These are phyloP conservation scores for Ia io DNA, from an alignment of 2,113 vertebrate genomes.

Conservation along the genomic window DNA sequence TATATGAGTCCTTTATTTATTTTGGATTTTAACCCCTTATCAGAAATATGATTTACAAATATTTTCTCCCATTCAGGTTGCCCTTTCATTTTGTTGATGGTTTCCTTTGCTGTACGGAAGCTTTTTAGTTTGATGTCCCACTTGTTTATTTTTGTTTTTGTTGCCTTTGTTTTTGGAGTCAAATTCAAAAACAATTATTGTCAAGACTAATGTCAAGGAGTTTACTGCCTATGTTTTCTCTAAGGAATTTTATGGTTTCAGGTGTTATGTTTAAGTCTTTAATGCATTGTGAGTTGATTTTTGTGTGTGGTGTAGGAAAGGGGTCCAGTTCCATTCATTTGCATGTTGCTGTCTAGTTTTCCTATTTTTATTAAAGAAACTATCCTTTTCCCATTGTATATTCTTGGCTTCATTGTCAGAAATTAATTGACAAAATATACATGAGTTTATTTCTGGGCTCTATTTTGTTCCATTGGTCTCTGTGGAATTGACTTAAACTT, in stretches of 20 bases:
- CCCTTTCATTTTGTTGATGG: neutral
- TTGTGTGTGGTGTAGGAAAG: neutral
- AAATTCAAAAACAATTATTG: neutral
- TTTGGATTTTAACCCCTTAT: neutral
- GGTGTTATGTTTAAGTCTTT: neutral
- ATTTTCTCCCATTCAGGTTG: neutral
- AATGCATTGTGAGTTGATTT: neutral
- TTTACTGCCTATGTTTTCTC: neutral
- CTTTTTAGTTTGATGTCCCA: neutral
- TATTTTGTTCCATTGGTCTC: neutral
- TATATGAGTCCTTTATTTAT: neutral
- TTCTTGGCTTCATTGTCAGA: neutral
- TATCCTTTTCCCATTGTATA: neutral
- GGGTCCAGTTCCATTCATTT: neutral
- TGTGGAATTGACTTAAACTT: neutral
- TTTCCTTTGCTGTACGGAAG: neutral
- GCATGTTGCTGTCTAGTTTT: neutral
- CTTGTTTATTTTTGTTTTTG: neutral
- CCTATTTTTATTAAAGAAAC: neutral
- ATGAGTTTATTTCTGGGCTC: neutral
- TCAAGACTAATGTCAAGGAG: neutral
- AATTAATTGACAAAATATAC: neutral
- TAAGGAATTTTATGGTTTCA: neutral
- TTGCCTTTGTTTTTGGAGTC: neutral
- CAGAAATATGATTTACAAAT: neutral